These are phyloP conservation scores for Apostichopus japonicus DNA, from an alignment of 35 echinoderm and acorn worm species.

Conservation along the genomic window DNA sequence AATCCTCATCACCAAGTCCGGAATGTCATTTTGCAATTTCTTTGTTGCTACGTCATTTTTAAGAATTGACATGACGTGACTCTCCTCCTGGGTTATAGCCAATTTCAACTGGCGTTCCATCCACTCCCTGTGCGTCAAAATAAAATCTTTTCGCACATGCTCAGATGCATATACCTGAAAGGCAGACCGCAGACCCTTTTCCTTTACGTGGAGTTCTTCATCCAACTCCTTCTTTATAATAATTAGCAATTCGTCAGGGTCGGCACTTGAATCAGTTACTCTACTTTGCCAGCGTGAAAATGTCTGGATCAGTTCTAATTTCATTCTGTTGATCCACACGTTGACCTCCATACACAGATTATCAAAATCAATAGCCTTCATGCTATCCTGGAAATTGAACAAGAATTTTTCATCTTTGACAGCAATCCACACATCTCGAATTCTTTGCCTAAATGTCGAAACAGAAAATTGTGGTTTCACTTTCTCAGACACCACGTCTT, in stretches of 20 bases:
- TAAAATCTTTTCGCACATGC: neutral
- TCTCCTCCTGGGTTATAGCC: neutral
- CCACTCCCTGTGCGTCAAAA: neutral
- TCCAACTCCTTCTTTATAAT: neutral
- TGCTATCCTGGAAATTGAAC: constrained; percentile 18
- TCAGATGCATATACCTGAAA: neutral
- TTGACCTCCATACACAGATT: constrained; percentile 3
- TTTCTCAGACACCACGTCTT: neutral
- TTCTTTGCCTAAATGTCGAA: neutral
- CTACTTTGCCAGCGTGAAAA: neutral
- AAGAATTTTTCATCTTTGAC: constrained; percentile 21
- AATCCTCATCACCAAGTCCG: neutral
- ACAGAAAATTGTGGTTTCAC: constrained; percentile 2
- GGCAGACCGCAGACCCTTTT: neutral
- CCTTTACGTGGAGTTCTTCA: neutral
- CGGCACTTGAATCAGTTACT: neutral
- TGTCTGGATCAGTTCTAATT: neutral
- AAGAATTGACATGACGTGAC: neutral
- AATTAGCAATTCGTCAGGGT: neutral
- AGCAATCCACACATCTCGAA: constrained; percentile 12
- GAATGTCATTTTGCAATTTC: neutral
- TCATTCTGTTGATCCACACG: neutral
- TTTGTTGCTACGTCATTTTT: neutral
- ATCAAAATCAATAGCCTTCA: neutral
- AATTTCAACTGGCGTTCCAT: neutral